Conservation (phyloP, 2,888 invertebrate species). For the Hyposoter didymator region DNA sequence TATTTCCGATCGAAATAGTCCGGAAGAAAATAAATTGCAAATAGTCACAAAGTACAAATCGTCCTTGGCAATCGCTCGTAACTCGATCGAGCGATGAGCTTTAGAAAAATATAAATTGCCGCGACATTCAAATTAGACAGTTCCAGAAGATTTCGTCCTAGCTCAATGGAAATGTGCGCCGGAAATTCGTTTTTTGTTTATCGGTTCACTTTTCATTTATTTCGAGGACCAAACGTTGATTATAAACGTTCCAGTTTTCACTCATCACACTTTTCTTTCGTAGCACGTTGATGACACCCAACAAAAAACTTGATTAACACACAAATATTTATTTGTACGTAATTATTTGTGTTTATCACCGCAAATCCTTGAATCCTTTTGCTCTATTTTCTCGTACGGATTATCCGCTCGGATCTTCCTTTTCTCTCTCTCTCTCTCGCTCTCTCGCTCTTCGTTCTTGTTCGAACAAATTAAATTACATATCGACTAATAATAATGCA, state of each 20-base stretch:
- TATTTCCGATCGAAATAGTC: background rate
- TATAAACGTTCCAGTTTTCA: conserved; percentile 50
- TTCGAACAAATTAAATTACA: background rate
- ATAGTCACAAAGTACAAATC: background rate
- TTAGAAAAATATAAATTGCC: background rate
- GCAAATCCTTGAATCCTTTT: conserved; percentile 55
- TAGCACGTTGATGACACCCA: conserved; percentile 34
- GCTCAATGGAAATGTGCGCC: background rate
- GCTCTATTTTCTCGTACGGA: background rate
- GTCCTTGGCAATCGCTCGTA: background rate
- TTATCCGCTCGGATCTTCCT: background rate
- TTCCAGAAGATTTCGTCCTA: background rate
- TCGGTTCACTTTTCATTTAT: background rate
- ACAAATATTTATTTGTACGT: background rate
- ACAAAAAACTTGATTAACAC: background rate
- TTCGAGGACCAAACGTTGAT: background rate
- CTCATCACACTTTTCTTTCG: conserved; percentile 43
- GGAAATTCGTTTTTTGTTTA: background rate
- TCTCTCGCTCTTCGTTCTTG: background rate
- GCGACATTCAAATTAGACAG: conserved; percentile 10
- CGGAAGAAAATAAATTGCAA: background rate
- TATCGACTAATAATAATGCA: conserved; percentile 15
- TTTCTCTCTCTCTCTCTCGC: background rate
- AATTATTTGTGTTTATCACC: conserved; percentile 38
- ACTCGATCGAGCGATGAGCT: background rate